phyloP scores from a whole-genome alignment of 2,888 invertebrate species.

The Deilephila elpenor region DNA sequence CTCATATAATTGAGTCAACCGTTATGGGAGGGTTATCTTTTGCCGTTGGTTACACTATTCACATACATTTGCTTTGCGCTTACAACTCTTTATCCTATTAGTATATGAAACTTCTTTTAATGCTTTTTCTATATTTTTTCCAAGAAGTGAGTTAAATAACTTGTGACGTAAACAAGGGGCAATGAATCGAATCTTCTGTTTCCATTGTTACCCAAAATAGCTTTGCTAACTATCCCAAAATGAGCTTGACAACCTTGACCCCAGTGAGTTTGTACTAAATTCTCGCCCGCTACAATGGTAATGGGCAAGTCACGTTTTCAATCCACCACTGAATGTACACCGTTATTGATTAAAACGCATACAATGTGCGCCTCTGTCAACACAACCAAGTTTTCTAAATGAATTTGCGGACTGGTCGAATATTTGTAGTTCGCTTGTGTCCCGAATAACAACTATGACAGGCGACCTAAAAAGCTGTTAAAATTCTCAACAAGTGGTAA shows the following conservation, averaged over 20 bases:
- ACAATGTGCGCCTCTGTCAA: constrained; percentile 25
- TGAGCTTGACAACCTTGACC: constrained; percentile 20
- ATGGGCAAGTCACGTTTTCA: constrained; percentile 22
- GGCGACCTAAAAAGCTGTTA: not conserved
- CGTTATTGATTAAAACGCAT: constrained; percentile 28
- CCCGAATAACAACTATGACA: constrained; percentile 28
- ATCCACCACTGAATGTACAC: constrained; percentile 21
- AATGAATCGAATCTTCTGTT: not conserved
- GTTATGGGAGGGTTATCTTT: no score
- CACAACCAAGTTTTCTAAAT: constrained; percentile 21
- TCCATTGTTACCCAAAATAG: not conserved
- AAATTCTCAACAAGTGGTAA: not conserved
- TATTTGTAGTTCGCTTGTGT: constrained; percentile 29
- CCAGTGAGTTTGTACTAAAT: constrained; percentile 11
- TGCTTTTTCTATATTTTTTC: no score
- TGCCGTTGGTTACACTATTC: no score
- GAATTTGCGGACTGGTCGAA: constrained; percentile 27
- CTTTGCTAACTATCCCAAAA: not conserved
- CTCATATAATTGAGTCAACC: no score
- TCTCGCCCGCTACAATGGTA: constrained; percentile 11
- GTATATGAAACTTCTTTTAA: no score
- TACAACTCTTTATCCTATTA: no score
- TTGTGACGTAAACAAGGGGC: not conserved
- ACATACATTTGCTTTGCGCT: no score
- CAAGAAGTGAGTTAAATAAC: no score